phyloP scores from a whole-genome alignment of 2,797 vertebrate species.

The Varecia variegata region DNA sequence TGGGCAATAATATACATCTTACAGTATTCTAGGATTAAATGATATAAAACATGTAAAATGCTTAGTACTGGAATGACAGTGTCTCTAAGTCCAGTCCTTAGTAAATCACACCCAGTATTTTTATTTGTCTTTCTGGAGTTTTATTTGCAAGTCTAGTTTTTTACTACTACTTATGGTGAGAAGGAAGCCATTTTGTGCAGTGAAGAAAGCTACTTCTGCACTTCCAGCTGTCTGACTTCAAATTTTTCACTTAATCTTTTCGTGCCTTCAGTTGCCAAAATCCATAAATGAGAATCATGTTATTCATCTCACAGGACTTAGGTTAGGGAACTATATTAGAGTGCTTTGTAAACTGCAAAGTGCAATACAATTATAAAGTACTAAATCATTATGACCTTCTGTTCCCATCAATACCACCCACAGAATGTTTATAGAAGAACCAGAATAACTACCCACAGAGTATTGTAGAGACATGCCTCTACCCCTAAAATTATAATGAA shows the following conservation, averaged over 20 bases:
- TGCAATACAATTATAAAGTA: not conserved
- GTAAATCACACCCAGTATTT: not conserved
- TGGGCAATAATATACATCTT: not conserved
- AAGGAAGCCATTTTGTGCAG: not conserved
- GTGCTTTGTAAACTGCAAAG: not conserved
- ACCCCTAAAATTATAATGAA: constrained; percentile 36
- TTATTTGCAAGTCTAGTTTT: not conserved
- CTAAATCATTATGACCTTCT: not conserved
- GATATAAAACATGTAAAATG: not conserved
- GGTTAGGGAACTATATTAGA: not conserved
- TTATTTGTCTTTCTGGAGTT: not conserved
- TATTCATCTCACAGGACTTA: not conserved
- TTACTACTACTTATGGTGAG: not conserved
- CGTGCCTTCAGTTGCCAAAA: not conserved
- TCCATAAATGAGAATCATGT: not conserved
- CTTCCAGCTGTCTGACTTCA: not conserved
- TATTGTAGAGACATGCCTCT: not conserved
- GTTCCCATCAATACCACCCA: not conserved
- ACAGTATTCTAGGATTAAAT: not conserved
- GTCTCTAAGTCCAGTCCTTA: not conserved
- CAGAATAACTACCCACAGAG: not conserved
- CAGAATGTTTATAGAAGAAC: not conserved
- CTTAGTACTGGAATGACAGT: not conserved
- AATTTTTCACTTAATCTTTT: not conserved
- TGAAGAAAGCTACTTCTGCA: not conserved